These are phyloP conservation scores for Pogonomyrmex barbatus DNA, from an alignment of 1,140 invertebrate species.

Conservation along the genomic window DNA sequence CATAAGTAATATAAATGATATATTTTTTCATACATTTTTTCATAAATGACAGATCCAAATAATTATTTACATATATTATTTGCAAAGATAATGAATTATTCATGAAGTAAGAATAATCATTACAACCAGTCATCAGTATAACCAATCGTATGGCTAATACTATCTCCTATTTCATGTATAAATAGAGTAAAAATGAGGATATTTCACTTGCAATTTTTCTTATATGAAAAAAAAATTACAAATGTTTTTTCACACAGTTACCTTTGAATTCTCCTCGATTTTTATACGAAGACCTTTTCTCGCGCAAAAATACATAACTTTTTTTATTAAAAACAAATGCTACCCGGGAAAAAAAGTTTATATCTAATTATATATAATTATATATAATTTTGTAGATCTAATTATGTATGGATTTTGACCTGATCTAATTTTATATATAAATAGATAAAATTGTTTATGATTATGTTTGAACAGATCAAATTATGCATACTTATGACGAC, in stretches of 20 bases:
- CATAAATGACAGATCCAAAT: neutral
- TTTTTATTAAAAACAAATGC: neutral
- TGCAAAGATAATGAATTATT: neutral
- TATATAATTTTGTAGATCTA: too few relatives aligned
- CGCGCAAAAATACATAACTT: neutral
- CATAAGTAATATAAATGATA: neutral
- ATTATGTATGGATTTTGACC: too few relatives aligned
- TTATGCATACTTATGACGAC: too few relatives aligned
- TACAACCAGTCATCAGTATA: neutral
- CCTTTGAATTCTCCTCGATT: constrained; percentile 23
- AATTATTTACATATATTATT: neutral
- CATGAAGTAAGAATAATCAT: neutral
- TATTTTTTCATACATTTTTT: too few relatives aligned
- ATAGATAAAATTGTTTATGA: too few relatives aligned
- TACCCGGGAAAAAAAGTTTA: neutral
- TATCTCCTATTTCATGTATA: neutral
- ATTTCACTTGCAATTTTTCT: constrained; percentile 39
- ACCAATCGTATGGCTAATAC: neutral
- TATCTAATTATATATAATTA: too few relatives aligned
- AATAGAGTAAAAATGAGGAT: constrained; percentile 7
- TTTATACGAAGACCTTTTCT: neutral
- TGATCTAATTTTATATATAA: too few relatives aligned
- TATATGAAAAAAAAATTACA: constrained; percentile 12
- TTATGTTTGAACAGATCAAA: too few relatives aligned
- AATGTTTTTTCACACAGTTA: constrained; percentile 48